phyloP scores from a whole-genome alignment of 2,113 vertebrate genomes.

The Lipophrys pholis region DNA sequence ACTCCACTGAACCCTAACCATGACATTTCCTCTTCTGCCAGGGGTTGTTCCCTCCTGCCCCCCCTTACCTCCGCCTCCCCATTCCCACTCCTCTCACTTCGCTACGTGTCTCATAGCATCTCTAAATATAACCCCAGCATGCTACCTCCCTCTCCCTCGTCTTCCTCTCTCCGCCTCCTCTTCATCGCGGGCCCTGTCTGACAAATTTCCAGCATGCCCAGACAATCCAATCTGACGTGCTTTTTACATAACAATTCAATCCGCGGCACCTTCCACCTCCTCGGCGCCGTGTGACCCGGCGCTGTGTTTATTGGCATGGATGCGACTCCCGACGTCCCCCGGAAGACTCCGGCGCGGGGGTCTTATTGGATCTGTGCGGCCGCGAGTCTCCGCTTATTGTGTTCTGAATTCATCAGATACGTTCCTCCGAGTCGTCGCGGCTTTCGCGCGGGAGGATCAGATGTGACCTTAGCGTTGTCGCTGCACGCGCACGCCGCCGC shows the following conservation, averaged over 20 bases:
- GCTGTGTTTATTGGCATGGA: constrained; percentile 68
- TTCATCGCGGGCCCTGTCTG: constrained; percentile 74
- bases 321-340: constrained; percentile 56
- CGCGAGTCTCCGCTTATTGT: constrained; percentile 22
- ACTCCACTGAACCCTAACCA: constrained; percentile 80
- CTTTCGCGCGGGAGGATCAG: constrained; percentile 48
- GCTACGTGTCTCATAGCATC: constrained; percentile 69
- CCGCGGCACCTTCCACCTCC: constrained; percentile 61
- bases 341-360: constrained; percentile 28
- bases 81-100: constrained; percentile 61
- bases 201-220: constrained; percentile 77
- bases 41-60: constrained; percentile 68
- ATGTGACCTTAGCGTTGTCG: constrained; percentile 66
- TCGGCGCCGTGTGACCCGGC: constrained; percentile 50
- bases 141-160: constrained; percentile 66
- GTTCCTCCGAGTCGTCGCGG: constrained; percentile 53
- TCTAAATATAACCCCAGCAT: constrained; percentile 76
- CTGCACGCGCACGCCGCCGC: constrained; percentile 22
- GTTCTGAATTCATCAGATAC: constrained; percentile 49
- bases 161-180: constrained; percentile 65
- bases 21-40: constrained; percentile 78
- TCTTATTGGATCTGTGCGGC: constrained; percentile 51
- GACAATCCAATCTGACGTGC: constrained; percentile 78
- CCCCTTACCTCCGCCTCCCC: constrained; percentile 52
- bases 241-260: constrained; percentile 83